phyloP scores from a whole-genome alignment of 1,140 invertebrate genomes.

The Muscidifurax raptorellus region DNA sequence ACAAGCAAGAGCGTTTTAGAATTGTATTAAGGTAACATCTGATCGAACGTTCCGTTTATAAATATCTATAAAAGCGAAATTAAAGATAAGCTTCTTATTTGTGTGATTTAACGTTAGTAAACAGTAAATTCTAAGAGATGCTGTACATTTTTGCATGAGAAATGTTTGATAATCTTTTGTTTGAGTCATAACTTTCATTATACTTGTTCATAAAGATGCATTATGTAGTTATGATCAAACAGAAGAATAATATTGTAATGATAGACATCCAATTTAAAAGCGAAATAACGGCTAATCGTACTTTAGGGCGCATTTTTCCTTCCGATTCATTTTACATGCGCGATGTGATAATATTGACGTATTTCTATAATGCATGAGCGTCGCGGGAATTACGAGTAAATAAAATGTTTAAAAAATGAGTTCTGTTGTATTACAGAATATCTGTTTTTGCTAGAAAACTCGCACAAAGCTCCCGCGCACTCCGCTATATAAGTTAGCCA shows the following conservation, averaged over 20 bases:
- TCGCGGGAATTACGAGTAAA: conserved; percentile 13
- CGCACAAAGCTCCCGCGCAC: conserved; percentile 57
- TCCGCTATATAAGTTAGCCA: conserved; percentile 62
- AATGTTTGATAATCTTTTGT: neutral
- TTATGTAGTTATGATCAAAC: neutral
- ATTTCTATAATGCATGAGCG: conserved; percentile 38
- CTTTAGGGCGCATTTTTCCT: conserved; percentile 50
- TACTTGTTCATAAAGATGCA: neutral
- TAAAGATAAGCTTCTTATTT: conserved; percentile 42
- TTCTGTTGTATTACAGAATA: conserved; percentile 59
- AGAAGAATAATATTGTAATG: neutral
- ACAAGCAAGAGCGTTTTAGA: neutral
- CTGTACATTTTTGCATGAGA: conserved; percentile 24
- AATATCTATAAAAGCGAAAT: neutral
- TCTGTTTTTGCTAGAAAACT: conserved; percentile 53
- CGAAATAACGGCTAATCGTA: conserved; percentile 47
- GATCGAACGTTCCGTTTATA: conserved; percentile 27
- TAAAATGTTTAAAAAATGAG: conserved; percentile 36
- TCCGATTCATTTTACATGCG: conserved; percentile 56
- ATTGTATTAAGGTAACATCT: neutral
- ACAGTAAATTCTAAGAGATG: conserved; percentile 5
- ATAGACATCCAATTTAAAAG: conserved; percentile 25
- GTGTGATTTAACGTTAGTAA: conserved; percentile 44
- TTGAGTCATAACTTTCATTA: neutral
- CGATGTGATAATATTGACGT: conserved; percentile 63